Conservation (phyloP, 2,797 vertebrate species). For the Hyperoplus lanceolatus region DNA sequence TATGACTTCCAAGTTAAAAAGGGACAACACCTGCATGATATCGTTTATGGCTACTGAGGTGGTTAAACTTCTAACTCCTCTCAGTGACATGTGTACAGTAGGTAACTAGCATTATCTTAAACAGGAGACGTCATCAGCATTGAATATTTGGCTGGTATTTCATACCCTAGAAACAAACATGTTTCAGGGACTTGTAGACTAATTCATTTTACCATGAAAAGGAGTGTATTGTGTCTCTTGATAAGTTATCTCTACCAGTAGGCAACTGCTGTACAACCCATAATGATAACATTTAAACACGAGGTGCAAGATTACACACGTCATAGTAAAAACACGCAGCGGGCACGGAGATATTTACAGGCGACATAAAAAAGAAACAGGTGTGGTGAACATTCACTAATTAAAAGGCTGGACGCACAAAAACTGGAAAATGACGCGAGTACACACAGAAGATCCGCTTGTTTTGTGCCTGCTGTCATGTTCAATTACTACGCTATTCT, state of each 20-base stretch:
- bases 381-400: background rate
- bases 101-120: background rate
- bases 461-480: background rate
- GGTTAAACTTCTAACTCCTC: conserved; percentile 22
- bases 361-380: background rate
- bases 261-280: background rate
- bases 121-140: background rate
- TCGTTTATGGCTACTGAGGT: background rate
- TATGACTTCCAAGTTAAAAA: conserved; percentile 3
- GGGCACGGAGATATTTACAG: background rate
- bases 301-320: background rate
- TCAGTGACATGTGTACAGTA: no score
- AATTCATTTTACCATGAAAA: background rate
- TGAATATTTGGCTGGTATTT: background rate
- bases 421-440: background rate
- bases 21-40: background rate
- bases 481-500: background rate
- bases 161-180: background rate
- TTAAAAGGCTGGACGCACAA: background rate
- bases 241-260: background rate
- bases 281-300: background rate
- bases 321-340: background rate
- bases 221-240: background rate
- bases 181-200: background rate
- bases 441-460: background rate